These are phyloP conservation scores for Aphrocallistes beatrix DNA, from an alignment of 37 sponge, comb jelly and placozoan genomes.

Conservation along the genomic window DNA sequence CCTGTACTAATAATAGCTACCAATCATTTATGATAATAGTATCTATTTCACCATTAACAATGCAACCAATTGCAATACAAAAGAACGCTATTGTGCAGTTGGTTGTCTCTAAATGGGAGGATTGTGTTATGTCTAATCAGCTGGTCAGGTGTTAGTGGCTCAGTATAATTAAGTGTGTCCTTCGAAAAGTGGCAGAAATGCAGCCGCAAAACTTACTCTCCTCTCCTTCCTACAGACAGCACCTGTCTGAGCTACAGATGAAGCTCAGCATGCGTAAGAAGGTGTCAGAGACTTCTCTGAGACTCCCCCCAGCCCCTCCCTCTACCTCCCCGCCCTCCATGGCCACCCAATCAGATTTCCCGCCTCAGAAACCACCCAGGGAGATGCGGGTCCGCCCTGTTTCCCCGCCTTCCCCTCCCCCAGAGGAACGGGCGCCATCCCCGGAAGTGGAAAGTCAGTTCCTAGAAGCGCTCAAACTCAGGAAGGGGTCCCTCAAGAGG, in stretches of 20 bases:
- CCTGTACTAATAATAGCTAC: no score
- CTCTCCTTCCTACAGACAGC: neutral
- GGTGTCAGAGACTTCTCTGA: neutral
- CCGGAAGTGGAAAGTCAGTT: neutral
- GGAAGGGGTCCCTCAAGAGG: constrained; percentile 15
- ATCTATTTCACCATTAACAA: no score
- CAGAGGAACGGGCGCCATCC: neutral
- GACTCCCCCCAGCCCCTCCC: neutral
- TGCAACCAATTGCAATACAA: no score
- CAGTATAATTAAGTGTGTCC: no score
- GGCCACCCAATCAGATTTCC: neutral
- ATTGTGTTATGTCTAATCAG: no score
- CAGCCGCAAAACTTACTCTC: no score
- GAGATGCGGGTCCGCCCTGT: neutral
- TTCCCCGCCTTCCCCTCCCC: neutral
- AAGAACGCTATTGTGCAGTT: no score
- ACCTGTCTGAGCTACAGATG: neutral
- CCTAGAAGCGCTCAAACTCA: neutral
- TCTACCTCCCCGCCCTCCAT: neutral
- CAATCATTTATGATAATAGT: no score
- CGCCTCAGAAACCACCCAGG: neutral
- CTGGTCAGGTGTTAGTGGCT: no score
- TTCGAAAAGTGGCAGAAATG: no score
- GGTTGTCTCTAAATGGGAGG: no score
- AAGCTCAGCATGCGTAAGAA: neutral